Evolutionary conservation across 2,888 invertebrate species (phyloP), one percentile per base, ranked within the genome.

Genomic region (Pristionchus entomophagus): DNA sequence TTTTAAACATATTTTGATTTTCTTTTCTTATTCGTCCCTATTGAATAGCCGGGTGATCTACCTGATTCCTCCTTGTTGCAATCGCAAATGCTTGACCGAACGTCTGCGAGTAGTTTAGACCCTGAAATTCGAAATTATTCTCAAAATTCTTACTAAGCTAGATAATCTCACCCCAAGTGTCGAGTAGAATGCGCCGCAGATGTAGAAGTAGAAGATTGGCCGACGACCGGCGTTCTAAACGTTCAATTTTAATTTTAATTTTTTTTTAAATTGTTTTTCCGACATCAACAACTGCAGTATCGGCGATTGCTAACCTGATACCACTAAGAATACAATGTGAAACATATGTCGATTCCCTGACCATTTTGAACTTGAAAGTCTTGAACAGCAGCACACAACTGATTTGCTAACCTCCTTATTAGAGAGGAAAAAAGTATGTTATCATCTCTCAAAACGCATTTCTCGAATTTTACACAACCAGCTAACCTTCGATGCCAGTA

Each of bases 151-250:
- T n/a, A n/a, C n/a, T n/a, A n/a, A n/a, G n/a, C n/a, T n/a, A 69
- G 5, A 38, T 4, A 17, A 17, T 4, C 69, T 12, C 45, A 73
- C 73, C 35, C 53, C 32, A n/a, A 85, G 38, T 6, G 77, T 14
- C 1, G 85, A 53, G 87, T 88, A 84, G 86, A 88, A 82, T 26
- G 88, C 90, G 1, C 91, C 93, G 10, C 88, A 86, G 29, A 92
- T 89, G 85, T 92, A 92, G 85, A 93, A 92, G 85, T 93, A 93
- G 87, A 93, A 93, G 8, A 93, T 87, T 14, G 93, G 92, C 12
- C 93, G 89, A 83, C 93, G 93, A 38, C 93, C 93, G 65, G 83
- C 56, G 59, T 80, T 51, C 78, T 80, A n/a, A n/a, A n/a, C n/a
- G 2, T 45, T 6, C 8, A 45, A 45, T 45, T 6, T 10, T 45